phyloP scores from a whole-genome alignment of 2,888 invertebrate species.

The Parnassius orleans region DNA sequence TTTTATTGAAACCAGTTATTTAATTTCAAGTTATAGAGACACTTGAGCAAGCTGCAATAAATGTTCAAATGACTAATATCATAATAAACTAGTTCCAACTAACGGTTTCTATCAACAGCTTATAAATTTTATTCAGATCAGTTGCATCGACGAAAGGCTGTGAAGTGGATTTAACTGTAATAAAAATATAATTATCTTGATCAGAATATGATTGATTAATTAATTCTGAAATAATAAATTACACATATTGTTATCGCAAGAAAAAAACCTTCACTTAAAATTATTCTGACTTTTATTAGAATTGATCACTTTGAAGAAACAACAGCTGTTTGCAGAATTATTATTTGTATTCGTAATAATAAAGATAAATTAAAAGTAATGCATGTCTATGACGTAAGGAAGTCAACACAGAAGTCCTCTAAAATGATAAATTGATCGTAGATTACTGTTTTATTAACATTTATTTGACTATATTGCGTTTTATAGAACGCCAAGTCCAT shows the following conservation, averaged over 20 bases:
- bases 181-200: constrained; percentile 7
- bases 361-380: too few relatives aligned
- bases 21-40: constrained; percentile 12
- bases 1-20: constrained; percentile 18
- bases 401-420: too few relatives aligned
- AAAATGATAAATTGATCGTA: too few relatives aligned
- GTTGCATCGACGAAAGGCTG: constrained; percentile 8
- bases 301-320: too few relatives aligned
- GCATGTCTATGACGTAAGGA: too few relatives aligned
- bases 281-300: too few relatives aligned
- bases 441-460: too few relatives aligned
- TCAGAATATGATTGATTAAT: constrained; percentile 21
- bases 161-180: constrained; percentile 4
- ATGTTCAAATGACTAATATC: constrained; percentile 24
- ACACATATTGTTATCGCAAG: background rate
- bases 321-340: too few relatives aligned
- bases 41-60: constrained; percentile 11
- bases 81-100: constrained; percentile 25
- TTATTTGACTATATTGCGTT: too few relatives aligned
- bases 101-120: constrained; percentile 20
- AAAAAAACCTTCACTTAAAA: background rate
- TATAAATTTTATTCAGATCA: constrained; percentile 20
- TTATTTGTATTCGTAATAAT: too few relatives aligned
- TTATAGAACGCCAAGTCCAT: too few relatives aligned
- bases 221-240: constrained; percentile 9